Evolutionary conservation across 2,888 invertebrate species (phyloP).

Genomic region (Gortyna flavago): DNA sequence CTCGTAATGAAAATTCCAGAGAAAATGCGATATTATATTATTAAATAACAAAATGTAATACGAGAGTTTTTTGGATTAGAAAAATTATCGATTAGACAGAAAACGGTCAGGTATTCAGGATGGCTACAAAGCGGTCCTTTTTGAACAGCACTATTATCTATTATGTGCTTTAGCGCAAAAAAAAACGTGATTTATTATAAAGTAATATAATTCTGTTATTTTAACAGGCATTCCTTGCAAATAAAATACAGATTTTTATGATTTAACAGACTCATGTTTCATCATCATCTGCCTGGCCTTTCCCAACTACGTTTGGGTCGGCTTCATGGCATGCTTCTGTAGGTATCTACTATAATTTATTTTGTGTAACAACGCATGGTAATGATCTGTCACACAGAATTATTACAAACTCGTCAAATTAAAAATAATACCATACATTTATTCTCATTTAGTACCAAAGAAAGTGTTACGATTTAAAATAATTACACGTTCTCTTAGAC

Average conservation of each 20-base stretch:
- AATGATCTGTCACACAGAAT: conserved; percentile 43
- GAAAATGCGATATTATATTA: neutral
- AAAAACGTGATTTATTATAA: neutral
- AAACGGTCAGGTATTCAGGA: neutral
- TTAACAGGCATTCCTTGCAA: neutral
- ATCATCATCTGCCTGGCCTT: neutral
- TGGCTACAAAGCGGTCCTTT: neutral
- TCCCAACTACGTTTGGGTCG: neutral
- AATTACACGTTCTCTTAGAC: conserved; percentile 36
- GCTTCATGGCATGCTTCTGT: neutral
- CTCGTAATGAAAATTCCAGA: conserved; percentile 7
- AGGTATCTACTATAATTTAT: conserved; percentile 12
- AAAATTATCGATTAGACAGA: neutral
- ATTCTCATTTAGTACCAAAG: conserved; percentile 18
- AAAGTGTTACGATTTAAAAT: conserved; percentile 39
- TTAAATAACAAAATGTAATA: neutral
- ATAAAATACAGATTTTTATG: neutral
- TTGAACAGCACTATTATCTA: neutral
- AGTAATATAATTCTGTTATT: no score
- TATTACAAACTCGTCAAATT: conserved; percentile 21
- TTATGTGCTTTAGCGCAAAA: neutral
- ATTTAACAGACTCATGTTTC: neutral
- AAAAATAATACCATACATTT: conserved; percentile 25
- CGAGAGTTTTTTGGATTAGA: neutral
- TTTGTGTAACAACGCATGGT: conserved; percentile 23